Evolutionary conservation across 2,113 vertebrate genomes (phyloP).

Genomic region (mouse (Mus musculus)): DNA sequence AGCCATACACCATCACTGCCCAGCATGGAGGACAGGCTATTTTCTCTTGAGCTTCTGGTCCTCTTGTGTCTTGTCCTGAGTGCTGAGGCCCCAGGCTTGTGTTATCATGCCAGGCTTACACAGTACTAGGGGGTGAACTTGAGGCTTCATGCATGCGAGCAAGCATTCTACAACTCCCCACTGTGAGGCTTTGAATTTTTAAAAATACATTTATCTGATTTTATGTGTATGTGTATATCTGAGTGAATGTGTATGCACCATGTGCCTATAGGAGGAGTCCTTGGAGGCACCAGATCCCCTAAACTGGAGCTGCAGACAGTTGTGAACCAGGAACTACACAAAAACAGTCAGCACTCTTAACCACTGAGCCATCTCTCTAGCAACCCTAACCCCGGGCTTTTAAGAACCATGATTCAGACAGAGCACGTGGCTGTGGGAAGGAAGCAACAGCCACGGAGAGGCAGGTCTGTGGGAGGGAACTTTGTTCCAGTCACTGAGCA

Average conservation of each 20-base stretch:
- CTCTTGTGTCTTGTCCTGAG: neutral
- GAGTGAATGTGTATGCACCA: neutral
- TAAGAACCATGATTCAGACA: neutral
- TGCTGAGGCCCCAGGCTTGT: neutral
- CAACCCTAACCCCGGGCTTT: neutral
- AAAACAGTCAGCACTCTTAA: neutral
- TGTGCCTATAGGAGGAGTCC: too few species aligned
- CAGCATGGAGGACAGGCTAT: neutral
- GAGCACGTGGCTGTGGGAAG: neutral
- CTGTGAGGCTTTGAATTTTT: neutral
- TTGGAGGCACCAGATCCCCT: too few species aligned
- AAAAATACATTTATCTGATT: neutral
- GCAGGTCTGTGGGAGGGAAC: neutral
- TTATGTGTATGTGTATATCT: neutral
- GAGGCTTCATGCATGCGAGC: neutral
- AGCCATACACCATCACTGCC: neutral
- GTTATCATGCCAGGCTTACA: too few species aligned
- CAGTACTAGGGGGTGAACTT: neutral
- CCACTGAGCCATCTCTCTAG: neutral
- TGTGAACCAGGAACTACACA: neutral
- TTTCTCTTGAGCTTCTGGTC: neutral
- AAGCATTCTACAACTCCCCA: neutral
- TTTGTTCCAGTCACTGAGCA: neutral
- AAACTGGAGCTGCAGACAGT: neutral
- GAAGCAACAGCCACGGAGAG: neutral